Conservation (phyloP, 2,888 invertebrate genomes). For the Oscheius sp. region DNA sequence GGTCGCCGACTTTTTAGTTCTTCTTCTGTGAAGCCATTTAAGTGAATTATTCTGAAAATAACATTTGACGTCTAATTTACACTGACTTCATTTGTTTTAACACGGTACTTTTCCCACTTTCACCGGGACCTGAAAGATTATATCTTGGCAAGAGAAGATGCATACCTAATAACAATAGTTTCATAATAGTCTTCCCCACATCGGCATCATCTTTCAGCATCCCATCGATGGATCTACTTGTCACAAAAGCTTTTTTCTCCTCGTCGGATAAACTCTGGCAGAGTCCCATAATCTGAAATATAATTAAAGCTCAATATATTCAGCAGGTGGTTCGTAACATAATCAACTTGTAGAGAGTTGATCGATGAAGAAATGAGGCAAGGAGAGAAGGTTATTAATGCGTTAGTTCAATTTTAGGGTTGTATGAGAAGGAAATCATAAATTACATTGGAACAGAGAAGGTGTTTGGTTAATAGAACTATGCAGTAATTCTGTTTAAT, state of each 20-base stretch:
- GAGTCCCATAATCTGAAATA: slow-evolving; percentile 6
- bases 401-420: no score
- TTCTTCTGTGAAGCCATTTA: slow-evolving; percentile 90
- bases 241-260: slow-evolving; percentile 24
- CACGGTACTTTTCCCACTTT: slow-evolving; percentile 99
- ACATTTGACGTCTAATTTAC: slow-evolving; percentile 81
- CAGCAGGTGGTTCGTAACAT: not conserved
- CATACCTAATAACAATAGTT: slow-evolving; percentile 9
- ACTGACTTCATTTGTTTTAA: slow-evolving; percentile 99
- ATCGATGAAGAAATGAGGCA: not conserved
- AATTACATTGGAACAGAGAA: no score
- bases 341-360: not conserved
- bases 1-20: slow-evolving; percentile 81
- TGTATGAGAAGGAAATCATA: no score
- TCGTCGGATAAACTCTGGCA: slow-evolving; percentile 17
- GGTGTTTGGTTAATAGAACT: no score
- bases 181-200: slow-evolving; percentile 21
- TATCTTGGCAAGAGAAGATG: no score
- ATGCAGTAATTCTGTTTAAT: no score
- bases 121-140: slow-evolving; percentile 85
- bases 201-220: slow-evolving; percentile 19
- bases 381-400: no score
- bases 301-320: not conserved
- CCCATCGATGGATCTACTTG: slow-evolving; percentile 11
- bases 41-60: slow-evolving; percentile 74